These are phyloP conservation scores for Iselma pallidipennis DNA, from an alignment of 2,888 invertebrate species.

Conservation along the genomic window DNA sequence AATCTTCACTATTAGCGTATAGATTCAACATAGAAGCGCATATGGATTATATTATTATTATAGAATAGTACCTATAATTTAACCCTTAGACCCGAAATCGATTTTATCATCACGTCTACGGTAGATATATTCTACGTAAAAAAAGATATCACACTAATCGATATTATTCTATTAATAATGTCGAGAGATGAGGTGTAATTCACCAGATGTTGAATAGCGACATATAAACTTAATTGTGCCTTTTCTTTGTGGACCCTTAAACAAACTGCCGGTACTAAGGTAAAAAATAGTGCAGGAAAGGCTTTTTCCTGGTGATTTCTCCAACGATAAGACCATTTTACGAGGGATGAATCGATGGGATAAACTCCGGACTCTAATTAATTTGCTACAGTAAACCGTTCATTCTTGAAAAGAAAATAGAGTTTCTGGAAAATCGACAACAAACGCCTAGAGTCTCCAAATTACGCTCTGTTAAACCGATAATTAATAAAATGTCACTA, in stretches of 20 bases:
- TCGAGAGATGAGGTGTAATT: not conserved
- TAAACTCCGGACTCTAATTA: conserved; percentile 22
- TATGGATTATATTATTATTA: too few relatives aligned
- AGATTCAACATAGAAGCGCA: not conserved
- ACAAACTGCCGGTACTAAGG: not conserved
- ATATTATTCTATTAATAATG: not conserved
- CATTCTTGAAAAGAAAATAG: conserved; percentile 14
- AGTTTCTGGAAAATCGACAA: not conserved
- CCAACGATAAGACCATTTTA: conserved; percentile 19
- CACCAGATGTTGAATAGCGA: not conserved
- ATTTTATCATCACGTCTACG: not conserved
- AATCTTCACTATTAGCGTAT: conserved; percentile 6
- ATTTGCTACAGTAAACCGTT: conserved; percentile 21
- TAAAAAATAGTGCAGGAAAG: not conserved
- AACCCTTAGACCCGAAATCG: not conserved
- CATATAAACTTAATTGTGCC: not conserved
- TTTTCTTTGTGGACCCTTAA: not conserved
- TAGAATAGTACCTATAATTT: not conserved
- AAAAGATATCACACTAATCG: not conserved
- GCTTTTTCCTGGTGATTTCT: not conserved
- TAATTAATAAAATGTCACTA: conserved; percentile 42
- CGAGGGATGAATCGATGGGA: conserved; percentile 23
- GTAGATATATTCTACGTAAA: not conserved
- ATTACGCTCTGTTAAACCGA: conserved; percentile 11
- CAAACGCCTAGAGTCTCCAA: not conserved